Base-by-base conservation (phyloP, 2,113 vertebrate genomes). In the Monopterus albus region DNA sequence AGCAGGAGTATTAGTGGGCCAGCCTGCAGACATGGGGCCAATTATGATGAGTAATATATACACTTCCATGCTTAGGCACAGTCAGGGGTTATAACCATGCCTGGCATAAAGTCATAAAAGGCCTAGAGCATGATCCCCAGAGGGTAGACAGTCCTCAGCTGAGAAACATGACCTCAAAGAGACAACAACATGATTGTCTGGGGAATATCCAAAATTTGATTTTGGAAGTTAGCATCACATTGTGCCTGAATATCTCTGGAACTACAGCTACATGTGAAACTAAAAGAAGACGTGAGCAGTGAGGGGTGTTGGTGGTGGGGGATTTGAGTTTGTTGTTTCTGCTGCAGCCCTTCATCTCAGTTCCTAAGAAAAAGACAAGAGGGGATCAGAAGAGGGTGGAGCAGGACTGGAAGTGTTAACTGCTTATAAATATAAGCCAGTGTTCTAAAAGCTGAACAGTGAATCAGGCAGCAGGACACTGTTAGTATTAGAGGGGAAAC, bases 401-500 rank as follows among this genome's bases (percentile, higher is more conserved):
- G 71, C n/a, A 75, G 86, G 75, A 85, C 75, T 91, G 90, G 86
- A 90, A 93, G 94, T 93, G 93, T 93, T 93, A 91, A 93, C 92
- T 87, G 82, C 82, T 86, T 94, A 93, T 95, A 94, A 96, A 96
- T 96, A 96, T 95, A 97, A 94, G 92, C 82, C 82, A 92, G 93
- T 92, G 92, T 90, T 95, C 96, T 96, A 96, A 97, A 98, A 96
- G 92, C 91, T 92, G 95, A 94, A 88, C 78, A 91, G 93, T 95
- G 95, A 96, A 94, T 96, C 95, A 95, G 91, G 92, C 81, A 87
- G 91, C 85, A 9, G 56, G 66, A 84, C 77, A 85, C 79, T 75
- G 86, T 82, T 91, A 87, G 89, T 91, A 93, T 95, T 93, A 93
- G 93, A 89, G 83, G 79, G 65, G 89, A 94, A 95, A 93, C 92